A percentile compares a stretch with the other conserved stretches of the same genome.
These are phyloP conservation scores for Malurus alboscapulatus DNA, from an alignment of 2,113 vertebrate genomes.

Conservation along the genomic window DNA sequence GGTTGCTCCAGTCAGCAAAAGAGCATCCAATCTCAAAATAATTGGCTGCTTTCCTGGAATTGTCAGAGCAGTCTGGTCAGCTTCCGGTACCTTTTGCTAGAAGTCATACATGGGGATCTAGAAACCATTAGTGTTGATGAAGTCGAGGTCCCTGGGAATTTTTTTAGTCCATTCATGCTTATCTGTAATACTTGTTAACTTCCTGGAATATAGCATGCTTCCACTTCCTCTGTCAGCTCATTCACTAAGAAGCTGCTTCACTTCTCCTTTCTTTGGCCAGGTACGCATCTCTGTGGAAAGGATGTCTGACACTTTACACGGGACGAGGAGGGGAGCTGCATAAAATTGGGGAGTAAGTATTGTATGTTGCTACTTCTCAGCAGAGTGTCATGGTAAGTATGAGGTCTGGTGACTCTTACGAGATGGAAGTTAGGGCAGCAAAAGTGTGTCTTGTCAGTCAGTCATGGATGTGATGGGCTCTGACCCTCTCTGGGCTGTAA, in stretches of 20 bases:
- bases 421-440: neutral
- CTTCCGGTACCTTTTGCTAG: neutral
- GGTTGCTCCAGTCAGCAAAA: neutral
- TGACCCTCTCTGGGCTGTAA: conserved; percentile 24
- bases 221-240: neutral
- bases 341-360: conserved; percentile 98
- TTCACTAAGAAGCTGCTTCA: neutral
- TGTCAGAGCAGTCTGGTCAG: neutral
- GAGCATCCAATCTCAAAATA: neutral
- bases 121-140: neutral
- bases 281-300: conserved; percentile 98
- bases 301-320: conserved; percentile 94
- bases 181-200: neutral
- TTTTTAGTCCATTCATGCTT: neutral
- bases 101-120: neutral
- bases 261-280: conserved; percentile 63
- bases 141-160: neutral
- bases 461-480: neutral
- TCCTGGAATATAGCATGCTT: neutral
- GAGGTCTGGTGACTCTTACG: neutral
- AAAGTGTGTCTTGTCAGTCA: neutral
- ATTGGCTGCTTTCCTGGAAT: neutral
- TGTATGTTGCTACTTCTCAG: neutral
- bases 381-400: neutral
- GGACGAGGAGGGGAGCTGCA: conserved; percentile 96